A percentile compares a stretch with the other conserved stretches of the same genome.
Conservation (phyloP, 2,797 vertebrate species). For the Acrossocheilus fasciatus region DNA sequence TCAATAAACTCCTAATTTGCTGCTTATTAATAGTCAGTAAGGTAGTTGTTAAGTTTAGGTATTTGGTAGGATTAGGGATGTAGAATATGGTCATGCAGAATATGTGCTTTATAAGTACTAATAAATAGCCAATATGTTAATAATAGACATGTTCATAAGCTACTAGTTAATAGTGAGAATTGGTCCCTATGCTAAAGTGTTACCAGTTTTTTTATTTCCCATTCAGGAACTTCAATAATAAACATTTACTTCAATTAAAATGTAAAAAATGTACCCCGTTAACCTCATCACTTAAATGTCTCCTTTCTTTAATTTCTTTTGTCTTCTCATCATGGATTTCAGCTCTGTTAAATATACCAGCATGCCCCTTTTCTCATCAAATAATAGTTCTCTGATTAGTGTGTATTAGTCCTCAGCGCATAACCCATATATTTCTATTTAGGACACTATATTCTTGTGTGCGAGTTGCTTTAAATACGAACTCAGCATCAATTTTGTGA, state of each 20-base stretch:
- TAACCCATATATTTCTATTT: conserved; percentile 47
- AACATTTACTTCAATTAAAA: not conserved
- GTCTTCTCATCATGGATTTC: conserved; percentile 16
- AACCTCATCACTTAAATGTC: not conserved
- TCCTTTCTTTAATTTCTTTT: not conserved
- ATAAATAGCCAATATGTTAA: too few relatives aligned
- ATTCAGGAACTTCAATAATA: not conserved
- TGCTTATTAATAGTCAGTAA: too few relatives aligned
- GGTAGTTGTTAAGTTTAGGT: too few relatives aligned
- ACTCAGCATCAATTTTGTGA: not conserved
- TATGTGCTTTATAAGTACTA: too few relatives aligned
- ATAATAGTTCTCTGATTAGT: conserved; percentile 36
- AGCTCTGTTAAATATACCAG: conserved; percentile 13
- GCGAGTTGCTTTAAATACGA: not conserved
- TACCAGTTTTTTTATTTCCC: too few relatives aligned
- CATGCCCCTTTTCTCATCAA: conserved; percentile 23
- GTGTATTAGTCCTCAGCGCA: conserved; percentile 15
- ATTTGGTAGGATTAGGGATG: too few relatives aligned
- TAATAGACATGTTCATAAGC: too few relatives aligned
- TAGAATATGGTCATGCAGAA: too few relatives aligned
- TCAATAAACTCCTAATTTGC: too few relatives aligned
- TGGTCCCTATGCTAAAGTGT: too few relatives aligned
- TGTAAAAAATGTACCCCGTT: not conserved
- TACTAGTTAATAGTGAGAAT: too few relatives aligned
- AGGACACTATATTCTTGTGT: conserved; percentile 30